These are phyloP conservation scores for Psittacula derbiana DNA, from an alignment of 2,797 vertebrate species.

Conservation along the genomic window DNA sequence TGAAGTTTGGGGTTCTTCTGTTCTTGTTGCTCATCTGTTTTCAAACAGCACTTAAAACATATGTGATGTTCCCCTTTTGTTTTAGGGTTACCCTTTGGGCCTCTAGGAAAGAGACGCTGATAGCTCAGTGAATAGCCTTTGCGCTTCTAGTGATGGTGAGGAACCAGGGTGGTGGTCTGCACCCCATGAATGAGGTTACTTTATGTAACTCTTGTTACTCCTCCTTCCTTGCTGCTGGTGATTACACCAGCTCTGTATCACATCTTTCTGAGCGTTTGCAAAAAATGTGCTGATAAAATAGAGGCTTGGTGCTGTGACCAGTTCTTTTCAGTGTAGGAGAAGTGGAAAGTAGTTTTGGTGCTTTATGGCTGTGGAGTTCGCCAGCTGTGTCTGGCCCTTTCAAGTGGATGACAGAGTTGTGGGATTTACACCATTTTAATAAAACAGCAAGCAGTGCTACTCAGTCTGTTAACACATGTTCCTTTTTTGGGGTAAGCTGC, in stretches of 20 bases:
- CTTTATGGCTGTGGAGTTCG: background rate
- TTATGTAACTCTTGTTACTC: background rate
- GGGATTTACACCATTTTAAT: background rate
- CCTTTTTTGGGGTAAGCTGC: background rate
- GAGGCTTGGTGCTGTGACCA: background rate
- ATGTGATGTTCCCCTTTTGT: background rate
- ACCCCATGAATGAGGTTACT: rapidly evolving
- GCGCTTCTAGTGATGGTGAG: rapidly evolving
- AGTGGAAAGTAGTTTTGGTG: background rate
- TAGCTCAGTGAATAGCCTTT: background rate
- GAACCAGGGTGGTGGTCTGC: background rate
- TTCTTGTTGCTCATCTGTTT: background rate
- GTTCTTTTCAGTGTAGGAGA: rapidly evolving
- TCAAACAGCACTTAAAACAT: rapidly evolving
- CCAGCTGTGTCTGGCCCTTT: background rate
- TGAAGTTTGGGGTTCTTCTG: rapidly evolving
- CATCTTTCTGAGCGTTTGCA: background rate
- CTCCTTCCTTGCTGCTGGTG: background rate
- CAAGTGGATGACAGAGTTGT: background rate
- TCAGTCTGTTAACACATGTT: rapidly evolving
- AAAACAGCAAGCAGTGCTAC: rapidly evolving
- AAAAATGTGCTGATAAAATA: rapidly evolving
- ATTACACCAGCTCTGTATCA: rapidly evolving
- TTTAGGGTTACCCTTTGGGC: background rate
- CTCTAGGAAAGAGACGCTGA: background rate